Evolutionary conservation across 2,113 vertebrate species (phyloP).

Genomic region (Microtus pennsylvanicus): DNA sequence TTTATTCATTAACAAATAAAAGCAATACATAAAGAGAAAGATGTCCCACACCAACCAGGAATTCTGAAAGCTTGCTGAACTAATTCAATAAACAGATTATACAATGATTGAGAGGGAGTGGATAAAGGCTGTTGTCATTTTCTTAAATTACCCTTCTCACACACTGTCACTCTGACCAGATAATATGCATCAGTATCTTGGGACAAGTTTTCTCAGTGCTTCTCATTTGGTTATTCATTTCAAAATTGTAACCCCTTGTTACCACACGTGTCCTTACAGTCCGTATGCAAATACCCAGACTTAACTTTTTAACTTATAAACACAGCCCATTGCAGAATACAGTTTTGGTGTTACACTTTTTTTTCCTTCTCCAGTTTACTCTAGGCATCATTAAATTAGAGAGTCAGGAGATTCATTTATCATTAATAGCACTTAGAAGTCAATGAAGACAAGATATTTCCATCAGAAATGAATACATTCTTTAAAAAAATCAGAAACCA

Average conservation of each 20-base stretch:
- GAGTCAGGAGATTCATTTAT: neutral
- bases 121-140: neutral
- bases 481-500: accelerated
- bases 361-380: neutral
- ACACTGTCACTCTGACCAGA: neutral
- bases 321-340: neutral
- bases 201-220: neutral
- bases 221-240: neutral
- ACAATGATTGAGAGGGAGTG: neutral
- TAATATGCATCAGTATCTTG: neutral
- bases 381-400: neutral
- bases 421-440: neutral
- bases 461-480: neutral
- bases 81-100: neutral
- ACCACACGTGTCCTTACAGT: accelerated
- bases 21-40: no score
- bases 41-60: neutral
- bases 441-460: neutral
- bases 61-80: neutral
- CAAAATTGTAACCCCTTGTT: neutral
- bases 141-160: neutral
- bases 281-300: accelerated
- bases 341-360: neutral
- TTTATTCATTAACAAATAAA: no score
- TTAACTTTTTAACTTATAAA: neutral